These are phyloP conservation scores for Dermochelys coriacea DNA, from an alignment of 2,797 vertebrate species.

Conservation along the genomic window DNA sequence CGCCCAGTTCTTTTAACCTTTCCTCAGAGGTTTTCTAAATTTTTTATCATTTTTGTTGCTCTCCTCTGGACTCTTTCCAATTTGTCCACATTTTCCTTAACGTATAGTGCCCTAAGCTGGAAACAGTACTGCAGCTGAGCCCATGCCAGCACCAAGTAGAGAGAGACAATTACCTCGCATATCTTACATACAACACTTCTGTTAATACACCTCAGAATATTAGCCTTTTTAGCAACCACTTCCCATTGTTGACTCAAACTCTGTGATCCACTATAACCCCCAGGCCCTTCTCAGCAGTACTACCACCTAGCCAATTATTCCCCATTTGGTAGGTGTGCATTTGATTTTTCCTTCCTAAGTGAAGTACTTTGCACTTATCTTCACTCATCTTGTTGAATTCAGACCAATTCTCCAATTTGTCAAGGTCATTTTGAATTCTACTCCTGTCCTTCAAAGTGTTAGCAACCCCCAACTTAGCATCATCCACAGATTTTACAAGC, in stretches of 20 bases:
- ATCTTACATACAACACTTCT: too few relatives aligned
- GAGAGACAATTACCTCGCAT: neutral
- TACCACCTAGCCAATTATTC: neutral
- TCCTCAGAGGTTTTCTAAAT: neutral
- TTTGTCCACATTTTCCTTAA: neutral
- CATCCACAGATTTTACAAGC: neutral
- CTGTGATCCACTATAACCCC: neutral
- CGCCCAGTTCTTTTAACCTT: neutral
- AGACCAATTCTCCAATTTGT: neutral
- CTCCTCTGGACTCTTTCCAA: neutral
- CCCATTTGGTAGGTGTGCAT: too few relatives aligned
- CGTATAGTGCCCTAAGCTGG: neutral
- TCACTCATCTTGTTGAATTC: neutral
- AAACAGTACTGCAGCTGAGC: neutral
- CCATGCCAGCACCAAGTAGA: neutral
- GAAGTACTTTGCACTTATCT: neutral
- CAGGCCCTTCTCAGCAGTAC: neutral
- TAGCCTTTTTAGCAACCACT: neutral
- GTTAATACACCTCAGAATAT: neutral
- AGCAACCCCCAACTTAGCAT: neutral
- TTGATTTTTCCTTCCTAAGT: too few relatives aligned
- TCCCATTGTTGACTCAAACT: neutral
- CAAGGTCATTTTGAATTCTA: neutral
- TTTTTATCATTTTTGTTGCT: neutral
- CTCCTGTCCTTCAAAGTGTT: neutral